These are phyloP conservation scores for Lagocephalus sceleratus DNA, from an alignment of 2,797 vertebrate species.

Conservation along the genomic window DNA sequence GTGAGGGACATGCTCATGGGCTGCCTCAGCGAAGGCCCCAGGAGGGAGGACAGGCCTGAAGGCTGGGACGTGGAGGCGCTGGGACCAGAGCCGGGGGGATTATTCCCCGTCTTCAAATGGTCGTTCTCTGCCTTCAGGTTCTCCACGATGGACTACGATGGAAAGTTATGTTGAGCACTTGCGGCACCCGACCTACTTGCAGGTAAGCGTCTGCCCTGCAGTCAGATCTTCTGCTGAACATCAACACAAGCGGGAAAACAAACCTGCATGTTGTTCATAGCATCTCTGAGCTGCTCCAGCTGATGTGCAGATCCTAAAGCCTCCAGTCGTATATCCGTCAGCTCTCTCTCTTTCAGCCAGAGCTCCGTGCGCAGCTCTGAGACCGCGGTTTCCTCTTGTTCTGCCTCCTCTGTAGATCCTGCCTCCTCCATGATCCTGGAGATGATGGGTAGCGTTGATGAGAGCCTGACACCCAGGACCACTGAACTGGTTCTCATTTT, in stretches of 20 bases:
- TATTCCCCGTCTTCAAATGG: slow-evolving; percentile 87
- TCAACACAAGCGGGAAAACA: slow-evolving; percentile 18
- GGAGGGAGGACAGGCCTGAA: slow-evolving; percentile 72
- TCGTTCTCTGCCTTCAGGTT: slow-evolving; percentile 92
- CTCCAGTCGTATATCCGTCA: slow-evolving; percentile 94
- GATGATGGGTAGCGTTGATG: background rate
- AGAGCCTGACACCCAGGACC: background rate
- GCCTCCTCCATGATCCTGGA: slow-evolving; percentile 83
- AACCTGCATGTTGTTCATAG: slow-evolving; percentile 99
- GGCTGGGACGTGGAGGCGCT: slow-evolving; percentile 71
- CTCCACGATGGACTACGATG: slow-evolving; percentile 86
- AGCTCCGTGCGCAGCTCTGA: slow-evolving; percentile 90
- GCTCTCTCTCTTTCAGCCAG: slow-evolving; percentile 94
- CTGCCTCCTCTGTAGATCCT: slow-evolving; percentile 75
- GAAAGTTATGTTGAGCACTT: background rate
- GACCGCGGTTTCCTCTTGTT: slow-evolving; percentile 86
- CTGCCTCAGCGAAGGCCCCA: slow-evolving; percentile 82
- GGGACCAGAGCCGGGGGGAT: slow-evolving; percentile 53
- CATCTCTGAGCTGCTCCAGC: slow-evolving; percentile 90
- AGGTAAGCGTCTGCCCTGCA: too few relatives aligned
- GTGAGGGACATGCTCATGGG: slow-evolving; percentile 85
- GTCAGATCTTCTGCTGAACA: background rate
- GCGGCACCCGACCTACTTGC: background rate
- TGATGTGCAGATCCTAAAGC: slow-evolving; percentile 95
- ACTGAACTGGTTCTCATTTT: background rate